Base-by-base conservation (phyloP, 2,888 invertebrate genomes). In the Eutolmus rufibarbis region DNA sequence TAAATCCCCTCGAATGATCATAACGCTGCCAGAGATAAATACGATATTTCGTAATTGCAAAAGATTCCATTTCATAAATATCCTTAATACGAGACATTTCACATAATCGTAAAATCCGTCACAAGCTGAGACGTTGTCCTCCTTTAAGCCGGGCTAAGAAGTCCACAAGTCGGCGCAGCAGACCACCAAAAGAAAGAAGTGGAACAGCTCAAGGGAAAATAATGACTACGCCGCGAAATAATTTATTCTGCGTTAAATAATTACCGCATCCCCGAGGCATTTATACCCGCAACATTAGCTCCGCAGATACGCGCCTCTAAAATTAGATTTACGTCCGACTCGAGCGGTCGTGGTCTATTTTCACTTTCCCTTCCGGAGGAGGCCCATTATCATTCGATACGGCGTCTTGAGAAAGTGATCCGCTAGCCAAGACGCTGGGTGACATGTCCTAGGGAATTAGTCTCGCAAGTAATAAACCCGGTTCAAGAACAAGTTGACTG, bases 291-390 rank as follows among this genome's bases (percentile, higher is more conserved):
- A 66, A 56, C 51, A 66, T 66, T 51, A 28, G 46, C 51, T 56
- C 7, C 34, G 51, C 81, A 51, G 81, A 81, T 51, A 51, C 66
- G 66, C 66, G 12, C 12, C 5, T 31, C 81, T 81, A 81, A 51
- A 81, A 51, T 81, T 81, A 81, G 81, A 81, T 81, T 56, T 56
- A 81, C 81, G 81, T 81, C 81, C 81, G 81, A 81, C 31, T 81
- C 28, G 23, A 28, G n/a, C 56, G 28, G 28, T 66, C 34, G 28
- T 79, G 23, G 19, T 81, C 81, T 81, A 81, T 81, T 81, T 81
- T 81, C 81, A 81, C 81, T 81, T 81, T 81, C 81, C 81, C 51
- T 81, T 81, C 81, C 81, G 81, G 81, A 81, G 66, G 12, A 28
- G 28, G 1, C 31, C 28, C 81, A 81, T 81, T 81, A 81, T 81